Evolutionary conservation across 2,888 invertebrate genomes (phyloP).

Genomic region (Rosalia funebris): DNA sequence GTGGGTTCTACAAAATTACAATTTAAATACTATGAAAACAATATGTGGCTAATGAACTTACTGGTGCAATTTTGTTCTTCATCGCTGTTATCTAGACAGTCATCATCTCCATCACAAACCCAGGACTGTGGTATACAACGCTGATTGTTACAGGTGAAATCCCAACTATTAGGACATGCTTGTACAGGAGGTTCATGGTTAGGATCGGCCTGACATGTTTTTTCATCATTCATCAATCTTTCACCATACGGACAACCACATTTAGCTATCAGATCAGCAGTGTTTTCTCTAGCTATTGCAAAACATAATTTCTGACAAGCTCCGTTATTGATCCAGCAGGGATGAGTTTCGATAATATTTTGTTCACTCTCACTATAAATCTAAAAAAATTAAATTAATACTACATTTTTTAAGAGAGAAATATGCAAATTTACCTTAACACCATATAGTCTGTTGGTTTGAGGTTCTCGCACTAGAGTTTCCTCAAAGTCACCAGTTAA

Average conservation of each 20-base stretch:
- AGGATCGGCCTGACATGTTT: slow-evolving; percentile 81
- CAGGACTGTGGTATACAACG: slow-evolving; percentile 92
- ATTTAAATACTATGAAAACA: slow-evolving; percentile 13
- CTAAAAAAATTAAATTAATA: slow-evolving; percentile 38
- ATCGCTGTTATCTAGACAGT: slow-evolving; percentile 94
- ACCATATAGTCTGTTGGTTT: slow-evolving; percentile 89
- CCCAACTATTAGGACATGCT: slow-evolving; percentile 91
- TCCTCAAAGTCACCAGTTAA: slow-evolving; percentile 88
- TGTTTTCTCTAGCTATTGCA: slow-evolving; percentile 78
- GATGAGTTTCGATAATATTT: slow-evolving; percentile 76
- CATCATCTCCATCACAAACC: slow-evolving; percentile 97
- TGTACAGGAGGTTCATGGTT: slow-evolving; percentile 87
- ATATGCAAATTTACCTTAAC: slow-evolving; percentile 71
- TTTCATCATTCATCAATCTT: slow-evolving; percentile 76
- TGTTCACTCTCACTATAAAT: slow-evolving; percentile 82
- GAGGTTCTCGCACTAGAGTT: slow-evolving; percentile 87
- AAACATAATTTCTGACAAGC: slow-evolving; percentile 97
- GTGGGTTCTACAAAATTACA: slow-evolving; percentile 76
- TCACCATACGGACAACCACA: slow-evolving; percentile 97
- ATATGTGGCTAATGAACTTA: slow-evolving; percentile 63
- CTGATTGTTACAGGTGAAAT: slow-evolving; percentile 94
- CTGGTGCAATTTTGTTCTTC: slow-evolving; percentile 95
- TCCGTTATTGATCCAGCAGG: slow-evolving; percentile 86
- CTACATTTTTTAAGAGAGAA: not conserved
- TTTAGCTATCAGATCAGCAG: slow-evolving; percentile 65